Evolutionary conservation across 2,113 vertebrate species (phyloP), one percentile per base, ranked within the genome.

Genomic region (Gasterosteus nipponicus): DNA sequence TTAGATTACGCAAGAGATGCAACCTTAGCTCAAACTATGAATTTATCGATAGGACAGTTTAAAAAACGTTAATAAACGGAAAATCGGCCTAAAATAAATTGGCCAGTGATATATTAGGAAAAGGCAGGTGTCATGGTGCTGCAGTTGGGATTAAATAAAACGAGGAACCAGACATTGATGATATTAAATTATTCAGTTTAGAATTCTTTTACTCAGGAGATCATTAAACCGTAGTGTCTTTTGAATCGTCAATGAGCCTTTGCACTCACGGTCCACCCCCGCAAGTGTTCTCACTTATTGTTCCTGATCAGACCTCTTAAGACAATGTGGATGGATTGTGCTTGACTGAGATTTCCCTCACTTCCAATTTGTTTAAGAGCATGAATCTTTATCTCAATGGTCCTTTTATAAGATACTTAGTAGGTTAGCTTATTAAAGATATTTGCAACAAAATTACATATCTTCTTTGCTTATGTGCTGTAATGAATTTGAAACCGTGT

Each of bases 61-160:
- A n/a, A 67, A 66, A 39, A 61, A 22, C 19, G 18, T 46, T 33
- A 56, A 44, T 0, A 0, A 33, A 31, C 8, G 26, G 4, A 4
- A 26, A 42, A 58, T 41, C 10, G 57, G 57, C 19, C n/a, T 0
- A 41, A 26, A 62, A 66, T 65, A 64, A 81, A 78, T 61, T 5
- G 65, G 19, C 46, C 49, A 63, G 22, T 57, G 44, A 38, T 67
- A 44, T 56, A 39, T 22, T 12, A 29, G 9, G n/a, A 41, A 38
- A 39, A 18, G 33, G 33, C 4, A 22, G 2, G 19, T 70, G 56
- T 39, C 66, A 61, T 31, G 1, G 22, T 61, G 6, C 35, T 73
- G 63, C 31, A 62, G 56, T 10, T 67, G 64, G 53, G 26, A 35
- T 74, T 18, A 44, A 76, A 56, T 56, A 8, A 75, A 72, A 60